Conservation (phyloP, 2,113 vertebrate genomes). For the Candoia aspera region DNA sequence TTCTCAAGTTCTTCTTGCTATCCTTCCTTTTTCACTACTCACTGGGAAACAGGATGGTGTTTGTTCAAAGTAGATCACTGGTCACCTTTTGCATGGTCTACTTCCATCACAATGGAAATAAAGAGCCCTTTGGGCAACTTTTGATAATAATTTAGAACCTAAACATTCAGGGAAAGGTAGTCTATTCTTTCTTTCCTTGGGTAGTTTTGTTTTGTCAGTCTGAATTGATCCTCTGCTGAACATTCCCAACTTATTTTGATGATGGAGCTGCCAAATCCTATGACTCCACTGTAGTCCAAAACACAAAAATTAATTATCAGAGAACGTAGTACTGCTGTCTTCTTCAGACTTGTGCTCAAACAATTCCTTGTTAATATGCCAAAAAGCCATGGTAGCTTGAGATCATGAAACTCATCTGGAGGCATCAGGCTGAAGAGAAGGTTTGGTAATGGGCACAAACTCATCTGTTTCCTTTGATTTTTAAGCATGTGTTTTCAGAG, state of each 20-base stretch:
- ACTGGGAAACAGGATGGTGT: background rate
- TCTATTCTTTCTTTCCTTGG: constrained; percentile 5
- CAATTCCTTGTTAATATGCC: no score
- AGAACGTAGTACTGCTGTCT: background rate
- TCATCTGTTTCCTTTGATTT: background rate
- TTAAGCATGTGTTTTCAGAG: background rate
- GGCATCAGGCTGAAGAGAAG: no score
- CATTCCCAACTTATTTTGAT: constrained; percentile 3
- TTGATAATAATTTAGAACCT: background rate
- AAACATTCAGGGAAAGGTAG: background rate
- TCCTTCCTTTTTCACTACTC: background rate
- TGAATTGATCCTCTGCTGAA: background rate
- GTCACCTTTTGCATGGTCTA: constrained; percentile 1
- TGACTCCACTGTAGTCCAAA: background rate
- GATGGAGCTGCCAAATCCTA: constrained; percentile 9
- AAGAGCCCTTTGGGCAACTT: constrained; percentile 8
- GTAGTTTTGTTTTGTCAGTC: constrained; percentile 16
- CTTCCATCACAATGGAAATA: constrained; percentile 27
- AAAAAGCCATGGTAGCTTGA: no score
- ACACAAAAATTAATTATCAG: background rate
- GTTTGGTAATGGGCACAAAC: background rate
- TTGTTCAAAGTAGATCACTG: background rate
- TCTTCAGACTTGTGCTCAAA: no score
- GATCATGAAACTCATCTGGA: no score
- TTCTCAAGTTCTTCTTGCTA: background rate